phyloP scores from a whole-genome alignment of 2,888 invertebrate species.

The Heliconius aoede region DNA sequence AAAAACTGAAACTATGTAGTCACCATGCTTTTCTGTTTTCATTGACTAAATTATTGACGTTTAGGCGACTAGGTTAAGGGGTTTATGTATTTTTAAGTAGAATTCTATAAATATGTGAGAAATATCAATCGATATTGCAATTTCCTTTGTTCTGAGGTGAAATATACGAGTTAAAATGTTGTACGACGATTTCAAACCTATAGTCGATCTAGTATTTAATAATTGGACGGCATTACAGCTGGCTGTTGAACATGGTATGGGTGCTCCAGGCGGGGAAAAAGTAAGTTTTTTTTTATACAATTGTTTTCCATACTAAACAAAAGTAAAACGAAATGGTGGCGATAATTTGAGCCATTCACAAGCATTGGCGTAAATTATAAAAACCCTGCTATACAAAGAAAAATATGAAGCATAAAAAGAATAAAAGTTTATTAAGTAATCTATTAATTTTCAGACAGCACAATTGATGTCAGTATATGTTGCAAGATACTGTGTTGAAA shows the following conservation, averaged over 20 bases:
- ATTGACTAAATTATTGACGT: conserved; percentile 26
- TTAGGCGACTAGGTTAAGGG: conserved; percentile 31
- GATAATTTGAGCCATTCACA: not conserved
- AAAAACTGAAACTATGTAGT: not conserved
- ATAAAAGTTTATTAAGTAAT: not conserved
- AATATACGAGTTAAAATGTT: conserved; percentile 59
- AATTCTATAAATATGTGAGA: conserved; percentile 38
- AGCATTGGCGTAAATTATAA: no score
- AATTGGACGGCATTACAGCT: conserved; percentile 89
- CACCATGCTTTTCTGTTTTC: conserved; percentile 22
- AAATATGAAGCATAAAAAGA: not conserved
- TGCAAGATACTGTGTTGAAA: conserved; percentile 85
- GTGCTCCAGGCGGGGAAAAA: conserved; percentile 87
- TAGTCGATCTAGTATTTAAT: conserved; percentile 87
- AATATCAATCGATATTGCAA: conserved; percentile 25
- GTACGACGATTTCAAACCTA: conserved; percentile 82
- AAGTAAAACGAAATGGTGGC: no score
- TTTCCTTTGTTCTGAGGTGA: conserved; percentile 7
- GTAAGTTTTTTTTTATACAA: conserved; percentile 61
- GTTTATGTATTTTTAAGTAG: conserved; percentile 26
- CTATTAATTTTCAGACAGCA: conserved; percentile 78
- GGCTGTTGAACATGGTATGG: conserved; percentile 90
- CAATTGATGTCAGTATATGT: conserved; percentile 86
- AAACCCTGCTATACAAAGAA: not conserved
- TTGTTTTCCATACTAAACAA: not conserved